Evolutionary conservation across 1,140 invertebrate genomes (phyloP).

Genomic region (Tribolium castaneum): DNA sequence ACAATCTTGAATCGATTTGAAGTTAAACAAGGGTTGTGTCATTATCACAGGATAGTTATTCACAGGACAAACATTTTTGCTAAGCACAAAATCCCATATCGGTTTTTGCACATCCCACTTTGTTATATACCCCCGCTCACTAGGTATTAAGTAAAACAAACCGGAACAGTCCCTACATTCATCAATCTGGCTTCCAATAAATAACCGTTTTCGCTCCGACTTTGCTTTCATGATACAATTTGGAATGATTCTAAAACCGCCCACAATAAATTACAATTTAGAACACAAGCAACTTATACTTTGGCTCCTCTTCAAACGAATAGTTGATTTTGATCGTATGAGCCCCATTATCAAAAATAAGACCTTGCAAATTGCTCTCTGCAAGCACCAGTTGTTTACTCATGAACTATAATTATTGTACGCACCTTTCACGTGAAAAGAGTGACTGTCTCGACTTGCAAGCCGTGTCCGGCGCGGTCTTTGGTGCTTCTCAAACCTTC

Average conservation of each 20-base stretch:
- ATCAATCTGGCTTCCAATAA: slow-evolving; percentile 93
- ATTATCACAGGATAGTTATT: slow-evolving; percentile 85
- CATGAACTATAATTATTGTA: neutral
- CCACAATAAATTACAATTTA: slow-evolving; percentile 29
- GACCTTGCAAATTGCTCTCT: slow-evolving; percentile 9
- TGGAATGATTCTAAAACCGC: slow-evolving; percentile 77
- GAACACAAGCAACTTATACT: slow-evolving; percentile 64
- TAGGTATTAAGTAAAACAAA: slow-evolving; percentile 93
- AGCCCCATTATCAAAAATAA: slow-evolving; percentile 90
- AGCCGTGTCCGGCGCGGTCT: neutral
- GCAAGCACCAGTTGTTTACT: neutral
- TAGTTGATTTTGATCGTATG: slow-evolving; percentile 86
- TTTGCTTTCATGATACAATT: slow-evolving; percentile 99
- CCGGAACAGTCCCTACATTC: slow-evolving; percentile 97
- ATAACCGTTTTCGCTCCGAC: slow-evolving; percentile 91
- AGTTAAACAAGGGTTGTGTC: slow-evolving; percentile 96
- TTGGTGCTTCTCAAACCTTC: neutral
- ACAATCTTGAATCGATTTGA: slow-evolving; percentile 91
- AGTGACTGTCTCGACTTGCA: neutral
- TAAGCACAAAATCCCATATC: slow-evolving; percentile 96
- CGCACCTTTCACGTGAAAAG: neutral
- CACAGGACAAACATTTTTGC: slow-evolving; percentile 86
- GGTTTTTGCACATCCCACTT: slow-evolving; percentile 97
- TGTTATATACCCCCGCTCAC: slow-evolving; percentile 94
- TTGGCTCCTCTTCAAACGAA: slow-evolving; percentile 75